Evolutionary conservation across 2,888 invertebrate species (phyloP), one percentile per base, ranked within the genome.

Genomic region (Aelia acuminata): DNA sequence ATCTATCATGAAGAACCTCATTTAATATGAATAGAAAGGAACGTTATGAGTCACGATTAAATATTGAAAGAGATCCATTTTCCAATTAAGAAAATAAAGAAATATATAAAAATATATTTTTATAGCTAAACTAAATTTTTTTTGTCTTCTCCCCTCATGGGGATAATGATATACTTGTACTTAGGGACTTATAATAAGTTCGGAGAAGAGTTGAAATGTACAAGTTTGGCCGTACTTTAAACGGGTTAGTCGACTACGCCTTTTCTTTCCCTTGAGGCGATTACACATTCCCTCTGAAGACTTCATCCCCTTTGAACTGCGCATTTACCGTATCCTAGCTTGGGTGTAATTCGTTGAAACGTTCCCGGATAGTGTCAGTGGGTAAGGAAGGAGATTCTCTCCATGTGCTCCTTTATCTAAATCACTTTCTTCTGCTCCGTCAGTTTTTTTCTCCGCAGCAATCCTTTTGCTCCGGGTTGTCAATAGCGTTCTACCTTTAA

Each of bases 391-490:
- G 26, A 4, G 31, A 0, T 15, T 35, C 63, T 10, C 31, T 70
- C 20, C 18, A 0, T n/a, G 7, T 4, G 31, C 63, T 10, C 11
- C 63, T 63, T 63, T 70, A 70, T 70, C 80, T 80, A 80, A 80
- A 80, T 80, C 80, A 80, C 80, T 80, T 80, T 47, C 80, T 80
- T 80, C 80, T 80, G 80, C 80, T 80, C 43, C 80, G 80, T 43
- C 80, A n/a, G 43, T 43, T 80, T 80, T 39, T 35, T 43, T 43
- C 47, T 75, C 10, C 22, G n/a, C n/a, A 43, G 39, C n/a, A 13
- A 43, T 80, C 3, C 80, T 35, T 80, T 47, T 43, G 22, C 10
- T 80, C n/a, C 75, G 20, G 39, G 8, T 43, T 75, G 43, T 26
- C 80, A 80, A 80, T 80, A 47, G n/a, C n/a, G 13, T 22, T n/a